Percentiles rank a stretch among this genome's conserved stretches.
These are phyloP conservation scores for Xestia rhomboidea DNA, from an alignment of 2,888 invertebrate species.

Conservation along the genomic window DNA sequence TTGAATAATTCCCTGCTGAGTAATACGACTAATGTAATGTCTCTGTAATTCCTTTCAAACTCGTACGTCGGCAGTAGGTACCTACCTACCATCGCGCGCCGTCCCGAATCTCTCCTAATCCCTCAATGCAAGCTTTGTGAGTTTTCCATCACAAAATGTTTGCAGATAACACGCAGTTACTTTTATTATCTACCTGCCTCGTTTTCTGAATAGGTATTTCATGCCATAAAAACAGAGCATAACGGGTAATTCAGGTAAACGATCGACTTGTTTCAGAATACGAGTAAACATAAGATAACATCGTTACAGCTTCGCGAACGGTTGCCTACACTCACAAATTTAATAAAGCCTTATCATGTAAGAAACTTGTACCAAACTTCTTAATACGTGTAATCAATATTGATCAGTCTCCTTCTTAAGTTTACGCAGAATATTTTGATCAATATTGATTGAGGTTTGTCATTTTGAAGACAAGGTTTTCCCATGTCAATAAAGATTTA, in stretches of 20 bases:
- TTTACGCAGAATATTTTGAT: slow-evolving; percentile 35
- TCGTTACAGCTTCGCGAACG: slow-evolving; percentile 53
- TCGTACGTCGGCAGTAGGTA: slow-evolving; percentile 42
- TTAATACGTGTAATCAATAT: slow-evolving; percentile 56
- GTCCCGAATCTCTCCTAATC: slow-evolving; percentile 62
- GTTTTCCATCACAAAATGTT: slow-evolving; percentile 60
- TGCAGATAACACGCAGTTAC: slow-evolving; percentile 61
- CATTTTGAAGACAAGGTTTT: slow-evolving; percentile 28
- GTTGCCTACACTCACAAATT: slow-evolving; percentile 50
- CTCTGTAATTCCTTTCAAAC: slow-evolving; percentile 65
- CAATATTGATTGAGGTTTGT: slow-evolving; percentile 41
- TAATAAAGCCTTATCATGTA: slow-evolving; percentile 48
- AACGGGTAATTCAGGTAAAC: slow-evolving; percentile 66
- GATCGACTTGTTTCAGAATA: slow-evolving; percentile 66
- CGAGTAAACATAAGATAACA: slow-evolving; percentile 55
- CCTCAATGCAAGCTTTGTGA: slow-evolving; percentile 64
- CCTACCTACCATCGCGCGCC: slow-evolving; percentile 8
- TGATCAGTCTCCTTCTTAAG: slow-evolving; percentile 41
- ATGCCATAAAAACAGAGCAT: slow-evolving; percentile 63
- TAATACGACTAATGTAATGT: slow-evolving; percentile 68
- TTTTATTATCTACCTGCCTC: slow-evolving; percentile 60
- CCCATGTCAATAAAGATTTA: slow-evolving; percentile 20
- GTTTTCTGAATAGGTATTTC: slow-evolving; percentile 44
- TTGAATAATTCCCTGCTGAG: slow-evolving; percentile 63
- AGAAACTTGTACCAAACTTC: slow-evolving; percentile 56